Percentiles rank a stretch among this genome's conserved stretches.
These are phyloP conservation scores for Carposina sasakii DNA, from an alignment of 1,140 invertebrate species.

Conservation along the genomic window DNA sequence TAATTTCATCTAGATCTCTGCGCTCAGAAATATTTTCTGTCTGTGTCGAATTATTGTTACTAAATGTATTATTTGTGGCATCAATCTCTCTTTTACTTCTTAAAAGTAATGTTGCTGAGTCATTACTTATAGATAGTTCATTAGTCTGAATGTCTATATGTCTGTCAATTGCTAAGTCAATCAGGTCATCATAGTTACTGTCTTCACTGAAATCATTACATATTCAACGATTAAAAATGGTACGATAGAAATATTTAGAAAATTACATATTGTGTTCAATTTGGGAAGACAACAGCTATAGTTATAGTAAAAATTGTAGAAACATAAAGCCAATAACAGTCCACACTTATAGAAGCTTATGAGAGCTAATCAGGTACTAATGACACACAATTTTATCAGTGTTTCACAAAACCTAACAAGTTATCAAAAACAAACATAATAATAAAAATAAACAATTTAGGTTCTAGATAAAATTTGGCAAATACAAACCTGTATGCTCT, in stretches of 20 bases:
- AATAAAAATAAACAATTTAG: no score
- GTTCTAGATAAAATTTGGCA: no score
- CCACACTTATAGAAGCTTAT: no score
- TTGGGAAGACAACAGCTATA: no score
- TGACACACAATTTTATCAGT: no score
- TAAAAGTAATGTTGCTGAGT: conserved; percentile 30
- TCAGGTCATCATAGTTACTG: conserved; percentile 40
- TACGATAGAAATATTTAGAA: no score
- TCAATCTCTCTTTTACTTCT: conserved; percentile 47
- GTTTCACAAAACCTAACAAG: no score
- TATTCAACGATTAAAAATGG: conserved; percentile 23
- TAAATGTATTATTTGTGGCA: conserved; percentile 14
- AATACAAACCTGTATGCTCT: conserved; percentile 69
- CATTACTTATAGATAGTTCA: conserved; percentile 36
- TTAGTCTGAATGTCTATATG: conserved; percentile 50
- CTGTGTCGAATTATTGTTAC: conserved; percentile 21
- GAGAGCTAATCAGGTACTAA: no score
- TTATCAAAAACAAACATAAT: no score
- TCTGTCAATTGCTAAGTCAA: conserved; percentile 54
- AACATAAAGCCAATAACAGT: no score
- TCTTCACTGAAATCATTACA: conserved; percentile 59
- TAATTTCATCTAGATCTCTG: conserved; percentile 45
- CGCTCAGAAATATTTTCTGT: conserved; percentile 36
- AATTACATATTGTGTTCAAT: no score
- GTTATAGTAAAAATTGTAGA: no score